Conservation (phyloP, 2,888 invertebrate species). For the Oligia latruncula region DNA sequence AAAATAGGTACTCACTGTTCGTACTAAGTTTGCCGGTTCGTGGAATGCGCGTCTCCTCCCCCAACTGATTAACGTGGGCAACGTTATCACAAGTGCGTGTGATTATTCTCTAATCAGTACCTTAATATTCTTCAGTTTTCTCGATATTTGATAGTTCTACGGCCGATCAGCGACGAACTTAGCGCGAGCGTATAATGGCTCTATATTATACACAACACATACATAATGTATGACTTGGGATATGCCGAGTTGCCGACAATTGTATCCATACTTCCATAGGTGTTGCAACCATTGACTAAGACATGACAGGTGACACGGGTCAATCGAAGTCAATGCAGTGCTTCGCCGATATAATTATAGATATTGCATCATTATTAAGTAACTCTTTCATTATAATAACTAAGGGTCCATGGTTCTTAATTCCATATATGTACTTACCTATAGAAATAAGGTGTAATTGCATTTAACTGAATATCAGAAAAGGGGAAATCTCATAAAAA, state of each 20-base stretch:
- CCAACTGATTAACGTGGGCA: too few relatives aligned
- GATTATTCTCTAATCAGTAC: too few relatives aligned
- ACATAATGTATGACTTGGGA: conserved; percentile 13
- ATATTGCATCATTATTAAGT: conserved; percentile 4
- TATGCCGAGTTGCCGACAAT: conserved; percentile 24
- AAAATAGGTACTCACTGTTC: not conserved
- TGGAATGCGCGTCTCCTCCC: too few relatives aligned
- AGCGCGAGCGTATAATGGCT: not conserved
- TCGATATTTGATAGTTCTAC: too few relatives aligned
- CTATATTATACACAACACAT: conserved; percentile 11
- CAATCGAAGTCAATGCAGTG: conserved; percentile 20
- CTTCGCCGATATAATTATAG: not conserved
- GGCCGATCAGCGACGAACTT: too few relatives aligned
- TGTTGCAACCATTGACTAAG: conserved; percentile 27
- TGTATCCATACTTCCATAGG: conserved; percentile 10
- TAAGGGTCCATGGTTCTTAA: not conserved
- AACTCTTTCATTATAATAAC: not conserved
- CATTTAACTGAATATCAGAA: not conserved
- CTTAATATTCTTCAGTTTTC: too few relatives aligned
- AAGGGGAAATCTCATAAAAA: not conserved
- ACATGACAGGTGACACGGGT: conserved; percentile 22
- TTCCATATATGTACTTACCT: not conserved
- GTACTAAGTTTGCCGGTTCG: too few relatives aligned
- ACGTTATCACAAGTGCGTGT: too few relatives aligned
- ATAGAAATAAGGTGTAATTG: not conserved